Conservation (phyloP, 2,888 invertebrate genomes). For the Rhabditophanes sp. region DNA sequence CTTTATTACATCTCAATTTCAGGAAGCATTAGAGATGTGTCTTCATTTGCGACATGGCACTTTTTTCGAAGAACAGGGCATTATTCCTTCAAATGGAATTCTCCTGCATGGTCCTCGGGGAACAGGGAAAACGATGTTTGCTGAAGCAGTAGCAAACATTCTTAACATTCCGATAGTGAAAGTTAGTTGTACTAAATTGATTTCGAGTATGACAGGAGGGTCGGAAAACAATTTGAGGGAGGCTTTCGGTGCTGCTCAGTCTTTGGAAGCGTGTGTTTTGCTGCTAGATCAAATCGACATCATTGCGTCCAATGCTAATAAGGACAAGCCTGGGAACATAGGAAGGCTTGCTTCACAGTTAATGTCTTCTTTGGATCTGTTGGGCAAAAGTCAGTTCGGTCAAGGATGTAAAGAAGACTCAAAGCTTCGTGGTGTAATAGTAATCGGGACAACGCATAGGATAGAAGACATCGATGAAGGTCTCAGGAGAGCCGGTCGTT, state of each 20-base stretch:
- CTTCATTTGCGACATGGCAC: slow-evolving; percentile 75
- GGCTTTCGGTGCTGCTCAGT: slow-evolving; percentile 65
- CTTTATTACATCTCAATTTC: slow-evolving; percentile 4
- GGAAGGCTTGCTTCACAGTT: slow-evolving; percentile 81
- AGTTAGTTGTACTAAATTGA: slow-evolving; percentile 75
- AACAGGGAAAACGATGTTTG: slow-evolving; percentile 54
- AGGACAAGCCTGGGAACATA: slow-evolving; percentile 87
- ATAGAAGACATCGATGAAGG: slow-evolving; percentile 82
- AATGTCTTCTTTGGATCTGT: slow-evolving; percentile 68
- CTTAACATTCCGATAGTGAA: slow-evolving; percentile 66
- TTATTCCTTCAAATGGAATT: slow-evolving; percentile 73
- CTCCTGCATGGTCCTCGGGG: slow-evolving; percentile 88
- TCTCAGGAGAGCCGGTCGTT: slow-evolving; percentile 71
- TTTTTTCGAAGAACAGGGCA: slow-evolving; percentile 66
- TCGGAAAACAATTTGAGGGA: slow-evolving; percentile 81
- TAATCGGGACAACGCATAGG: slow-evolving; percentile 87
- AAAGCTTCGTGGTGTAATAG: slow-evolving; percentile 18
- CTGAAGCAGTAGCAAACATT: slow-evolving; percentile 30
- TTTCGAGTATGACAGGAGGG: slow-evolving; percentile 84
- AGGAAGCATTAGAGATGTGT: slow-evolving; percentile 28
- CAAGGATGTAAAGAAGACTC: neutral
- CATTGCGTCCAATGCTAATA: slow-evolving; percentile 74
- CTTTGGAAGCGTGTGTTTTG: slow-evolving; percentile 28
- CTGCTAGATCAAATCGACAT: slow-evolving; percentile 84
- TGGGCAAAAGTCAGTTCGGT: neutral